Conservation (phyloP, 2,888 invertebrate species). For the Microctonus aethiopoides region DNA sequence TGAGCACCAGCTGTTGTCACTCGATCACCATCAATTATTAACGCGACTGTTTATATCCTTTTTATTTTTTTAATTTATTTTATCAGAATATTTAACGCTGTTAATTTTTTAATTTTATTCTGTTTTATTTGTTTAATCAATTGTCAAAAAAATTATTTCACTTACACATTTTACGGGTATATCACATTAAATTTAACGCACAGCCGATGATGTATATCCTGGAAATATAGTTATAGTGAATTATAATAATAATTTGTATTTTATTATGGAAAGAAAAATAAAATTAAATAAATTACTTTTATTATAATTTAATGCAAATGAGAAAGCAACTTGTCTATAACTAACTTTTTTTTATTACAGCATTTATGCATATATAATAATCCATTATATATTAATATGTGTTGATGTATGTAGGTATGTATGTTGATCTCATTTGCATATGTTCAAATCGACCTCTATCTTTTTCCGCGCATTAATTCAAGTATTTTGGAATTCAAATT, state of each 20-base stretch:
- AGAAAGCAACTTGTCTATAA: too few relatives aligned
- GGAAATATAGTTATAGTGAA: too few relatives aligned
- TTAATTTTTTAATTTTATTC: conserved; percentile 15
- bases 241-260: too few relatives aligned
- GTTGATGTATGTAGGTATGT: too few relatives aligned
- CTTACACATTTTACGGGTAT: background rate
- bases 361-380: too few relatives aligned
- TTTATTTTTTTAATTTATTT: conserved; percentile 23
- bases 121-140: background rate
- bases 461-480: too few relatives aligned
- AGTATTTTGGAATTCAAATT: background rate
- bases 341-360: too few relatives aligned
- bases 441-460: too few relatives aligned
- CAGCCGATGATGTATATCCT: conserved; percentile 17
- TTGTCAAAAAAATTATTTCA: background rate
- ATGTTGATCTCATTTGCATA: background rate
- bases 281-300: too few relatives aligned
- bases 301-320: too few relatives aligned
- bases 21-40: background rate
- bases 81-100: conserved; percentile 11
- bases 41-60: background rate
- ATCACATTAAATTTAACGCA: background rate
- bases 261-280: too few relatives aligned
- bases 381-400: too few relatives aligned
- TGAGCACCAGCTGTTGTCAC: conserved; percentile 32